phyloP scores from a whole-genome alignment of 2,888 invertebrate genomes.

The Ypsolopha scabrella region DNA sequence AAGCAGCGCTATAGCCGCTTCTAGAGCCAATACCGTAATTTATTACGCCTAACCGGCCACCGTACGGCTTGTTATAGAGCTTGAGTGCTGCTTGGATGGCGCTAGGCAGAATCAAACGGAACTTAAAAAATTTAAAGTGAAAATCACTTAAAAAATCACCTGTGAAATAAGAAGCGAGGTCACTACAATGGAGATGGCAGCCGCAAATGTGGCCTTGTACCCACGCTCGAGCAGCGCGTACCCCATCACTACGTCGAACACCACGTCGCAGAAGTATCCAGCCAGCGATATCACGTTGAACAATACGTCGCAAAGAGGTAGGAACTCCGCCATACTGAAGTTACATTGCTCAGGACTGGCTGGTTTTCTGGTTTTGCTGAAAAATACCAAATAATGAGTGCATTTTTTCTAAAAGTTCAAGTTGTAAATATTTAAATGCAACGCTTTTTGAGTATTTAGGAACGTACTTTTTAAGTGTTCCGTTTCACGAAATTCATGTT shows the following conservation, averaged over 20 bases:
- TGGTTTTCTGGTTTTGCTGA: neutral
- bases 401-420: neutral
- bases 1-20: too few relatives aligned
- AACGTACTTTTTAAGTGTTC: neutral
- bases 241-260: slow-evolving; percentile 88
- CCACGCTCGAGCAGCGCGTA: slow-evolving; percentile 83
- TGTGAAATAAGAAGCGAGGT: slow-evolving; percentile 82
- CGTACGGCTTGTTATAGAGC: too few relatives aligned
- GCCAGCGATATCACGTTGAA: slow-evolving; percentile 93
- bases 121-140: too few relatives aligned
- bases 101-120: too few relatives aligned
- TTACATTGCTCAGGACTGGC: neutral
- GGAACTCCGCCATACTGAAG: slow-evolving; percentile 80
- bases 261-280: slow-evolving; percentile 91
- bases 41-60: too few relatives aligned
- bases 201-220: slow-evolving; percentile 73
- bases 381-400: neutral
- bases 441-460: neutral
- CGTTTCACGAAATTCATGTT: neutral
- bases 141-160: too few relatives aligned
- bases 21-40: too few relatives aligned
- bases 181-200: slow-evolving; percentile 77
- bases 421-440: neutral
- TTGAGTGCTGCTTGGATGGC: too few relatives aligned
- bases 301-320: slow-evolving; percentile 90